Evolutionary conservation across 2,113 vertebrate species (phyloP).

Genomic region (Percopsis transmontana): DNA sequence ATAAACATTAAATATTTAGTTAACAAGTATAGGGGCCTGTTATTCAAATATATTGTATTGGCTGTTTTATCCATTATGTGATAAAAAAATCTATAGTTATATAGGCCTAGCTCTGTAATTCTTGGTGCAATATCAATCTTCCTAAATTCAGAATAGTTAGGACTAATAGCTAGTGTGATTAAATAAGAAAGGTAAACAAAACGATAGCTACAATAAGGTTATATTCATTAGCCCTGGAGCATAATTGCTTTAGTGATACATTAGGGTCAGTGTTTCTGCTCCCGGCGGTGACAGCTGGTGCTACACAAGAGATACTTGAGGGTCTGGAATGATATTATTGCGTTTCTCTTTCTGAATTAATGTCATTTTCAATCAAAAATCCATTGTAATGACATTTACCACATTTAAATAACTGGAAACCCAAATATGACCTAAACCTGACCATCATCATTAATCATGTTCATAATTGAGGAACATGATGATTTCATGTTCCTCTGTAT

Average conservation of each 20-base stretch:
- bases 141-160: constrained; percentile 58
- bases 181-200: constrained; percentile 39
- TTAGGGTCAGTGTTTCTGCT: constrained; percentile 59
- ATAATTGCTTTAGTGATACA: constrained; percentile 72
- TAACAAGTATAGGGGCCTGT: neutral
- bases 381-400: constrained; percentile 50
- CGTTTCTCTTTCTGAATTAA: constrained; percentile 39
- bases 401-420: constrained; percentile 39
- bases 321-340: constrained; percentile 55
- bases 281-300: constrained; percentile 59
- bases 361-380: constrained; percentile 50
- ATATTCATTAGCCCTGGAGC: constrained; percentile 63
- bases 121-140: constrained; percentile 41
- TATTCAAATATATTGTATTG: neutral
- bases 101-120: too few relatives aligned
- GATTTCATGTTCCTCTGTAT: neutral
- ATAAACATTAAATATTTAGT: neutral
- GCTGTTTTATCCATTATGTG: too few relatives aligned
- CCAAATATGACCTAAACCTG: constrained; percentile 31
- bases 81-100: too few relatives aligned
- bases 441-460: neutral
- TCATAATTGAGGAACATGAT: neutral
- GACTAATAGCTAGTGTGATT: constrained; percentile 57
- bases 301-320: constrained; percentile 55
- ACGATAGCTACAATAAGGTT: constrained; percentile 46